Base-by-base conservation (phyloP, 2,797 vertebrate species). In the Crocidura indochinensis region DNA sequence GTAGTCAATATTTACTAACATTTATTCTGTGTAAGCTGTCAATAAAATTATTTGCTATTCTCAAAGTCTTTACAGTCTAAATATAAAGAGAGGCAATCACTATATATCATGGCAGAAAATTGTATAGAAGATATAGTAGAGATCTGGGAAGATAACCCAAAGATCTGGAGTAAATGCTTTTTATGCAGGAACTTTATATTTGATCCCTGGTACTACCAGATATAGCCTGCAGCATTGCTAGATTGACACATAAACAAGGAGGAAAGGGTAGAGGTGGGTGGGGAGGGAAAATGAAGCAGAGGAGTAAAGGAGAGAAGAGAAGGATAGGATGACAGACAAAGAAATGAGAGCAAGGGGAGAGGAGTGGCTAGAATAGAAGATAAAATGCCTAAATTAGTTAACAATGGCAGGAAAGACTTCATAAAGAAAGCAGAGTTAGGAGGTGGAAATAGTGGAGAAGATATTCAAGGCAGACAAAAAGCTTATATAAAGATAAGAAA, bases 351-450 rank as follows among this genome's bases (percentile, higher is more conserved):
- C 4, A 17, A 17, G 11, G 17, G 51, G 51, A 53, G 51, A 53
- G 17, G 51, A 53, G 11, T 53, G 10, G 51, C 11, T 12, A 14
- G 51, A 17, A 14, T 17, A 53, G 11, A 17, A 53, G 51, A 53
- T 51, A 15, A 73, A 75, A 71, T 47, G 74, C 6, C 38, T 26
- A 64, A 47, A 68, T 78, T 10, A 38, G 7, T 3, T 86, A n/a
- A 74, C 71, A 62, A 8, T 29, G 46, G 46, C 77, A 93, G 20
- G 51, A 74, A 86, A 95, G 15, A 24, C 86, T 83, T 86, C 65
- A 38, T 38, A 89, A 89, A 29, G 19, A 27, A 69, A 83, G 74
- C 0, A 15, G 67, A 27, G 10, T 6, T n/a, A 82, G n/a, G 10
- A 72, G n/a, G 29, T 62, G 85, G 67, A 72, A 62, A 46, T 14